Percentiles rank a stretch among this genome's conserved stretches.
Evolutionary conservation across 2,797 vertebrate species (phyloP).

Genomic region (Platyrinchus mystaceus): DNA sequence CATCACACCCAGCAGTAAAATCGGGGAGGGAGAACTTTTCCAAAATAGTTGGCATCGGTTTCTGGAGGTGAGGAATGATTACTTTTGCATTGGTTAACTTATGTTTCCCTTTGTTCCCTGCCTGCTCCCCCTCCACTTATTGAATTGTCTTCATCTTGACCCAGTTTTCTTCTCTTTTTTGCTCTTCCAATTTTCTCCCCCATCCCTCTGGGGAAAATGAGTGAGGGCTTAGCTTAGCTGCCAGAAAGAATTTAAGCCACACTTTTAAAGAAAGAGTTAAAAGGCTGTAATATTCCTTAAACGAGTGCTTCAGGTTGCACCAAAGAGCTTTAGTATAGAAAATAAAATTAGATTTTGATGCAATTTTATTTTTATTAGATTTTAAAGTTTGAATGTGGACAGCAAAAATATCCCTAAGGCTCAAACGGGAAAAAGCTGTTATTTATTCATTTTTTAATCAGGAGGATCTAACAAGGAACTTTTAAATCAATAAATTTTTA

Average conservation of each 20-base stretch:
- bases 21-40: not conserved
- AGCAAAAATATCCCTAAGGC: not conserved
- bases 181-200: not conserved
- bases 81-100: not conserved
- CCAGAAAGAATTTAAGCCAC: not conserved
- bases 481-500: not conserved
- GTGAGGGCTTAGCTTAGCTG: not conserved
- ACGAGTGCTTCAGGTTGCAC: not conserved
- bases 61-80: not conserved
- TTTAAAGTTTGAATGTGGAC: not conserved
- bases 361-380: not conserved
- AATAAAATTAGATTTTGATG: not conserved
- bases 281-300: not conserved
- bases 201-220: not conserved
- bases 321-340: not conserved
- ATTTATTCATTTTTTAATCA: not conserved
- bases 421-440: not conserved
- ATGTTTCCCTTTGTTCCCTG: not conserved
- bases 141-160: not conserved
- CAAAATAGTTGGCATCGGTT: accelerated
- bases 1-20: not conserved
- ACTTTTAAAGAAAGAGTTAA: not conserved
- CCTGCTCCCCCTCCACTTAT: not conserved
- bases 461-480: not conserved
- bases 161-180: not conserved